Percentiles rank a stretch among this genome's conserved stretches.
Evolutionary conservation across 1,140 invertebrate species (phyloP).

Genomic region (Cyphomyrmex costatus): DNA sequence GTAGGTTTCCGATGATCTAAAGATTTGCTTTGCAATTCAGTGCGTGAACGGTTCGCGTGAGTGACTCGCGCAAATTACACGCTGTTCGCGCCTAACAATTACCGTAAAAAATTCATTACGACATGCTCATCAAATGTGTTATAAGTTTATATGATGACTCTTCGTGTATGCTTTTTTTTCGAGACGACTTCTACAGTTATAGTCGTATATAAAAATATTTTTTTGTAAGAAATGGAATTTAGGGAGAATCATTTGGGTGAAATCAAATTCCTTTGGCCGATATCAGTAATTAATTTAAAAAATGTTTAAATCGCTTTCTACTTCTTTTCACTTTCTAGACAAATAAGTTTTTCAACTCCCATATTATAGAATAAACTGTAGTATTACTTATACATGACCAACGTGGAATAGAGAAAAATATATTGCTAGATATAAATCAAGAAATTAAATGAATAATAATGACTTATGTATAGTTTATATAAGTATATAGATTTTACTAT

Average conservation of each 20-base stretch:
- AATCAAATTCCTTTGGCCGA: conserved; percentile 9
- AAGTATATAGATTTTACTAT: too few relatives aligned
- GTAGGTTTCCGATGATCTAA: conserved; percentile 33
- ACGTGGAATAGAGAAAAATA: neutral
- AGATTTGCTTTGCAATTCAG: conserved; percentile 25
- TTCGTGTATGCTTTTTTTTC: neutral
- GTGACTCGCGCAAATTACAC: conserved; percentile 6
- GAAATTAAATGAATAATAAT: neutral
- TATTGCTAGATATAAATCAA: neutral
- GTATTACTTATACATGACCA: neutral
- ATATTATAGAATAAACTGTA: neutral
- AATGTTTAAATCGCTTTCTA: conserved; percentile 25
- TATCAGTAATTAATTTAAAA: conserved; percentile 28
- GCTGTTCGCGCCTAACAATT: conserved; percentile 4
- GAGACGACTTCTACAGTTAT: neutral
- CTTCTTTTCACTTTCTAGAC: conserved; percentile 17
- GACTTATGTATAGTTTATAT: too few relatives aligned
- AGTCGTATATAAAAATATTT: neutral
- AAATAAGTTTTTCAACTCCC: neutral
- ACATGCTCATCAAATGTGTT: neutral
- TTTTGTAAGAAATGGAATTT: neutral
- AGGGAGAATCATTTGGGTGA: neutral
- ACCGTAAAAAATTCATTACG: conserved; percentile 11
- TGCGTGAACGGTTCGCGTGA: conserved; percentile 3
- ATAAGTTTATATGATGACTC: conserved; percentile 9